Base-by-base conservation (phyloP, 2,888 invertebrate species). In the Rotaria macrura region DNA sequence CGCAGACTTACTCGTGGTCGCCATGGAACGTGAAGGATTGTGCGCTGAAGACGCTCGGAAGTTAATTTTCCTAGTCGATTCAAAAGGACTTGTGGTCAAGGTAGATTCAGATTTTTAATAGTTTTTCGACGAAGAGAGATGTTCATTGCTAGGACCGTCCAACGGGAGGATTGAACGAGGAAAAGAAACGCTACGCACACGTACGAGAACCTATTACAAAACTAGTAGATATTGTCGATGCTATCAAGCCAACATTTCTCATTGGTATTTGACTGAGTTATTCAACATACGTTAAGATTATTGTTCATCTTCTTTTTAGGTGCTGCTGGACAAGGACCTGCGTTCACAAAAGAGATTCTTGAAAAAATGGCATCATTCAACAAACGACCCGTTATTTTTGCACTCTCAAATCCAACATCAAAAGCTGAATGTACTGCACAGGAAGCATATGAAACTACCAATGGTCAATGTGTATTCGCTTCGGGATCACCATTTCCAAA, bases 381-480 rank as follows among this genome's bases (percentile, higher is more conserved):
- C 91, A 93, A 94, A 38, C 92, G 93, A 85, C 99, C 99, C 1
- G 94, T 99, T 87, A 95, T 99, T 88, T 99, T 99, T 91, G 98
- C 99, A 25, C 93, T 99, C 84, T 97, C 43, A 90, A 99, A 99
- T 92, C 99, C 99, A 85, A 99, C 99, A 85, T 94, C 94, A 91
- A 97, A 96, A 92, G 96, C 99, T 0, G 99, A 99, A 92, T 99
- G 99, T 90, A 98, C 99, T 25, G 99, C 99, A 25, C 95, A 96
- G 91, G 93, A 96, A 89, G 98, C 97, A 9, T 99, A 97, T 91
- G 93, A 91, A 72, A 91, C 94, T 89, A 96, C 97, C 0, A 93
- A 95, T 87, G 96, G 95, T 89, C 91, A 92, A 87, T 52, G 52
- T 88, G 93, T 99, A 86, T 99, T 96, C 92, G 95, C 96, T 1